Evolutionary conservation across 2,113 vertebrate species (phyloP).

Genomic region (Syngnathus scovelli): DNA sequence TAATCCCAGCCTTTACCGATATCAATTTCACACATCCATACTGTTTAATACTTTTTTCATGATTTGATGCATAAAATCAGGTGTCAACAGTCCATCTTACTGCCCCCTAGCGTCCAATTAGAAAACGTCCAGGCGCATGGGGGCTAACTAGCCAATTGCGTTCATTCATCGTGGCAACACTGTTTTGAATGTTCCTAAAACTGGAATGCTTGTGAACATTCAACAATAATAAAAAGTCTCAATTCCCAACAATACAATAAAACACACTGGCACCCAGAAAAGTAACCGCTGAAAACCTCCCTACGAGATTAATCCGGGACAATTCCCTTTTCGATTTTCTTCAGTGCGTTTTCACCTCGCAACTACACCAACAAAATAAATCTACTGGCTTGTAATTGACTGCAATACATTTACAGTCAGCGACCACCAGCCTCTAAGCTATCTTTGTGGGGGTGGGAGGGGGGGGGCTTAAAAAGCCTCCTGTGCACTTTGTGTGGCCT

Average conservation of each 20-base stretch:
- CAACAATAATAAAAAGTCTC: neutral
- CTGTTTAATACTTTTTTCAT: constrained; percentile 6
- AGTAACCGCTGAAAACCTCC: neutral
- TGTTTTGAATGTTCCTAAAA: constrained; percentile 8
- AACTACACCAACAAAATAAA: constrained; percentile 10
- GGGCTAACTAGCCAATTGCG: neutral
- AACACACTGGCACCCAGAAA: neutral
- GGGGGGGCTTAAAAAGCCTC: constrained; percentile 14
- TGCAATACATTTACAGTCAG: constrained; percentile 6
- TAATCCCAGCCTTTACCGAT: constrained; percentile 13
- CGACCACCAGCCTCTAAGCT: constrained; percentile 15
- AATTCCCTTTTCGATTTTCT: neutral
- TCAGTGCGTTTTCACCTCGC: neutral
- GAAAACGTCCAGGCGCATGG: neutral
- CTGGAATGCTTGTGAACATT: neutral
- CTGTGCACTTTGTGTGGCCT: constrained; percentile 31
- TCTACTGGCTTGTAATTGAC: neutral
- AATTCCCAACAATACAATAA: neutral
- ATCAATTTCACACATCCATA: constrained; percentile 37
- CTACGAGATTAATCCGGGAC: neutral
- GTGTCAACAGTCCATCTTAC: neutral
- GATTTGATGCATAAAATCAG: neutral
- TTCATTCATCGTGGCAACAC: constrained; percentile 5
- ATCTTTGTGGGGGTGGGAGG: neutral
- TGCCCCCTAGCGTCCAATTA: neutral